phyloP scores from a whole-genome alignment of 2,797 vertebrate genomes.

The Megaceryle alcyon region DNA sequence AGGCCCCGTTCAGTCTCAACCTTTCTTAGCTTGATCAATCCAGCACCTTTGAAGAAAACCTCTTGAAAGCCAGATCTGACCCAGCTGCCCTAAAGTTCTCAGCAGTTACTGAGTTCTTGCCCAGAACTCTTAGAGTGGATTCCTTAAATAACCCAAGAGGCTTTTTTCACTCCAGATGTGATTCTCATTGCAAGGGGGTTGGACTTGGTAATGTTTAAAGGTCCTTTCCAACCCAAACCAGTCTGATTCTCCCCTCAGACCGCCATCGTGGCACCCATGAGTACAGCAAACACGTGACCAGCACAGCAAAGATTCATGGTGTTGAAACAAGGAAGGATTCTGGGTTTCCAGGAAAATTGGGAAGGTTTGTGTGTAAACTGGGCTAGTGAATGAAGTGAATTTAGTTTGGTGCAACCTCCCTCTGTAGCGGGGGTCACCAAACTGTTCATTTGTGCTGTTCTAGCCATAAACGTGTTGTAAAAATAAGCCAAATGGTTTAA shows the following conservation, averaged over 20 bases:
- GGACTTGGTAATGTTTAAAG: not conserved
- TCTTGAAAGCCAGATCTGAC: fast-evolving
- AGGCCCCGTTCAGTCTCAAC: not conserved
- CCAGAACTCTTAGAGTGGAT: fast-evolving
- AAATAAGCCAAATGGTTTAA: not conserved
- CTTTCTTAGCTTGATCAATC: not conserved
- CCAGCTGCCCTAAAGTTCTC: fast-evolving
- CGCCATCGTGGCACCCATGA: fast-evolving
- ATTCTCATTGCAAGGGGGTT: not conserved
- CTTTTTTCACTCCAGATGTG: too few relatives aligned
- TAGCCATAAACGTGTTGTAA: not conserved
- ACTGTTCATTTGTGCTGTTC: not conserved
- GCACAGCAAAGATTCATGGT: fast-evolving
- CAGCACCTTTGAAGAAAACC: too few relatives aligned
- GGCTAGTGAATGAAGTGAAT: not conserved
- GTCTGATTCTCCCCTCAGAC: not conserved
- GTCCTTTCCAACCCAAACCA: not conserved
- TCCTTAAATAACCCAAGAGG: too few relatives aligned
- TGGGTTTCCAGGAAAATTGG: too few relatives aligned
- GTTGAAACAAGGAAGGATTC: not conserved
- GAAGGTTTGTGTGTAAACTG: not conserved
- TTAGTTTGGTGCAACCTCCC: not conserved
- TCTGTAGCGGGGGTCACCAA: not conserved
- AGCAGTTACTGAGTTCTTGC: fast-evolving
- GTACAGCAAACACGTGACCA: fast-evolving